A percentile compares a stretch with the other conserved stretches of the same genome.
phyloP scores from a whole-genome alignment of 2,888 invertebrate genomes.

The Eustalomyia histrio region DNA sequence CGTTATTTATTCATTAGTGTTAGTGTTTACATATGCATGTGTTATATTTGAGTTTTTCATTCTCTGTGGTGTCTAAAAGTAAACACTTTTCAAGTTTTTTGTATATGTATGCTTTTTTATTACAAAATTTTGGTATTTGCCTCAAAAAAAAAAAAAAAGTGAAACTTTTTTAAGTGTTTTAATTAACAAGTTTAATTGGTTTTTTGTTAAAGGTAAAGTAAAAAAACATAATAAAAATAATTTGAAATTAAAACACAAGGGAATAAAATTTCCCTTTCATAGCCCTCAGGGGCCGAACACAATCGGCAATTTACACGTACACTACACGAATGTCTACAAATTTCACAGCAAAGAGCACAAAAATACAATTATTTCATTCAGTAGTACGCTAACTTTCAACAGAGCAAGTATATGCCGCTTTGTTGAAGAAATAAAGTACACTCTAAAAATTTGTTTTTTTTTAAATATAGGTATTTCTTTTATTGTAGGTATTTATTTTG shows the following conservation, averaged over 20 bases:
- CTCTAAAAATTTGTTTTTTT: too few species aligned
- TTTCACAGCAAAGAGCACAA: too few species aligned
- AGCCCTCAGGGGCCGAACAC: too few species aligned
- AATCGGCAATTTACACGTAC: too few species aligned
- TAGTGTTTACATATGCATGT: neutral
- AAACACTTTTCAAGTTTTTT: neutral
- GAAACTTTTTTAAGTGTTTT: slow-evolving; percentile 2
- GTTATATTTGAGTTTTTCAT: slow-evolving; percentile 1
- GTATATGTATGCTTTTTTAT: neutral
- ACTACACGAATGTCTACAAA: too few species aligned
- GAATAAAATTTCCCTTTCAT: neutral
- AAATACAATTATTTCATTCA: too few species aligned
- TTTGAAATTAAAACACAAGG: neutral
- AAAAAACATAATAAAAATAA: neutral
- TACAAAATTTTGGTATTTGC: neutral
- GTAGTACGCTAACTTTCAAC: too few species aligned
- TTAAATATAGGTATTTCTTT: too few species aligned
- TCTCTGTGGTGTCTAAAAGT: slow-evolving; percentile 6
- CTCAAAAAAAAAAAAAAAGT: neutral
- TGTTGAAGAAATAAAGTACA: too few species aligned
- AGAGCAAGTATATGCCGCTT: too few species aligned
- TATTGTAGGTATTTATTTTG: too few species aligned
- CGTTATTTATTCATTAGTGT: neutral
- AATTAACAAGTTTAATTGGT: slow-evolving; percentile 7
- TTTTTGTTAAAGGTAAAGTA: neutral